Base-by-base conservation (phyloP, 2,113 vertebrate genomes). In the Junco hyemalis region DNA sequence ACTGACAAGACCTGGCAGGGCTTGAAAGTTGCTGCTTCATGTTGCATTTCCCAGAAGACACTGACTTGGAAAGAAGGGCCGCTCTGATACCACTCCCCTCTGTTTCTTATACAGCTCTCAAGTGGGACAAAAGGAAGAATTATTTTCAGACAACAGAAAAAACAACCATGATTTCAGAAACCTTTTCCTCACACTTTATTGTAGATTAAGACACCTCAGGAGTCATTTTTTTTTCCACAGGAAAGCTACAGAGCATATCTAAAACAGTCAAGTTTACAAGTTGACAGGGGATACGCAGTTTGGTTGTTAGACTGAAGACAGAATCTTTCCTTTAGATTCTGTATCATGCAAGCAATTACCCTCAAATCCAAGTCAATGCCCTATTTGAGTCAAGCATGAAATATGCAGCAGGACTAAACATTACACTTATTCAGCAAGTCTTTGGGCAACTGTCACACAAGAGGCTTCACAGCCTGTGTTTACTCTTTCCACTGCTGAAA, bases 1-100 rank as follows among this genome's bases (percentile, higher is more conserved):
- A 19, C 47, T 90, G 71, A 83, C 92, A 91, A 61, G 57, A 81
- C 31, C 51, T 93, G 88, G 90, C 88, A 90, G 35, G 5, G n/a
- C 12, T 74, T 81, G 18, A 94, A 94, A 93, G 81, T n/a, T 81
- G 48, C 77, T 95, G 69, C 44, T 91, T 84, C 33, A 10, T 60
- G 9, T 74, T 93, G 86, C 69, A 45, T 69, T 88, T 96, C 92
- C 86, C 93, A 92, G 56, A 88, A 91, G 81, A 81, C 42, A 56
- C 3, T 35, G 51, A 74, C 26, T 94, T 92, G 88, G 77, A 92
- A 81, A 48, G 33, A 92, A 88, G 14, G 16, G 4, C n/a, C 72
- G 42, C 56, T 71, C 71, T 54, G 40, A 0, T 71, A 91, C 51
- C 56, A 74, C 38, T 44, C 28, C 16, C 8, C 8, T 5, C 78